Percentiles rank a stretch among this genome's conserved stretches.
Evolutionary conservation across 2,888 invertebrate species (phyloP).

Genomic region (Lordiphosa andalusiaca): DNA sequence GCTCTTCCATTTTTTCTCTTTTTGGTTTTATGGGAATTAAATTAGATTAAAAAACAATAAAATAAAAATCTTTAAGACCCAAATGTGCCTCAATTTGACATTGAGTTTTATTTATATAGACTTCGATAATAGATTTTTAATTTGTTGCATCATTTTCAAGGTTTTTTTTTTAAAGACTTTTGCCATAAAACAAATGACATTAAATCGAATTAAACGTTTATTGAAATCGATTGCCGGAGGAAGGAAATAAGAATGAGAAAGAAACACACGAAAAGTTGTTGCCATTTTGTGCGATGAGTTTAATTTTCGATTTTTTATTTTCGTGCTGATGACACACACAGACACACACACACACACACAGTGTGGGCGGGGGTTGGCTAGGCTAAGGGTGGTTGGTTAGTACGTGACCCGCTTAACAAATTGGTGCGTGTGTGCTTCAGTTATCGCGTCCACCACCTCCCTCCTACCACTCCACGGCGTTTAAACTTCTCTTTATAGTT

Average conservation of each 20-base stretch:
- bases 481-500: slow-evolving; percentile 62
- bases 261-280: slow-evolving; percentile 37
- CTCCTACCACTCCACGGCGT: neutral
- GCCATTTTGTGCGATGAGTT: slow-evolving; percentile 64
- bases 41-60: slow-evolving; percentile 69
- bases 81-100: slow-evolving; percentile 33
- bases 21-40: slow-evolving; percentile 62
- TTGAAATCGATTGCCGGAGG: slow-evolving; percentile 60
- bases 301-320: slow-evolving; percentile 68
- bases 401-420: slow-evolving; percentile 72
- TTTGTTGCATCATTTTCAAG: slow-evolving; percentile 12
- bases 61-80: slow-evolving; percentile 35
- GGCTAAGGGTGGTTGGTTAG: slow-evolving; percentile 20
- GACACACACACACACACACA: slow-evolving; percentile 15
- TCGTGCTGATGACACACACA: slow-evolving; percentile 59
- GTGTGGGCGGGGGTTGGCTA: neutral
- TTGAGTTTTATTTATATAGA: slow-evolving; percentile 30
- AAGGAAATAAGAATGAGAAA: slow-evolving; percentile 9
- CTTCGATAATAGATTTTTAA: slow-evolving; percentile 17
- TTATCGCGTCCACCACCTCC: neutral
- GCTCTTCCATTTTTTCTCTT: slow-evolving; percentile 22
- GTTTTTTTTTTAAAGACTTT: slow-evolving; percentile 8
- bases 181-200: slow-evolving; percentile 59
- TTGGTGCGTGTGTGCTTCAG: slow-evolving; percentile 55
- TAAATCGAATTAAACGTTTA: slow-evolving; percentile 61